Evolutionary conservation across 2,113 vertebrate genomes (phyloP).

Genomic region (Channa argus): DNA sequence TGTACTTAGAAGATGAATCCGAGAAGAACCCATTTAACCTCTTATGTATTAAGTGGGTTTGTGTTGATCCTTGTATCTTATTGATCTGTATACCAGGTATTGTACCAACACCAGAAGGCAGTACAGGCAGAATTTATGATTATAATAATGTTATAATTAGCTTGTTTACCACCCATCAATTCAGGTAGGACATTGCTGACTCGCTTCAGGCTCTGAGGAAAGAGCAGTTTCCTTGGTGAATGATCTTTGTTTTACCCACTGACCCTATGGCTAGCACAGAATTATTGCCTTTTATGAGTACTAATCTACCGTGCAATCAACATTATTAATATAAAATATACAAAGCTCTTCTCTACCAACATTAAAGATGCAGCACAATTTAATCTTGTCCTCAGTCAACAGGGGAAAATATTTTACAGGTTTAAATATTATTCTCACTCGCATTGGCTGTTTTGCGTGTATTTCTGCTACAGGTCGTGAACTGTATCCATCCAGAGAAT

Average conservation of each 20-base stretch:
- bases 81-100: slow-evolving; percentile 12
- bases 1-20: not conserved
- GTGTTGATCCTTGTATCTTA: not conserved
- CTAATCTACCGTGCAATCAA: slow-evolving; percentile 30
- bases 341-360: slow-evolving; percentile 1
- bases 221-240: slow-evolving; percentile 39
- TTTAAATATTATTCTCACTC: not conserved
- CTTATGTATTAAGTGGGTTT: slow-evolving; percentile 11
- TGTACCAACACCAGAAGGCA: slow-evolving; percentile 41
- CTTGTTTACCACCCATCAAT: slow-evolving; percentile 60
- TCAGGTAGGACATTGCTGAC: slow-evolving; percentile 41
- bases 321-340: slow-evolving; percentile 26
- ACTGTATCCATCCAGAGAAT: slow-evolving; percentile 96
- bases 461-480: slow-evolving; percentile 88
- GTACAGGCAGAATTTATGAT: slow-evolving; percentile 44
- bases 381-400: not conserved
- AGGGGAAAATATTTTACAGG: not conserved
- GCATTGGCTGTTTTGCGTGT: not conserved
- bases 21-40: not conserved
- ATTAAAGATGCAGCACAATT: not conserved
- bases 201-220: slow-evolving; percentile 26
- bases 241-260: slow-evolving; percentile 17
- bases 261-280: slow-evolving; percentile 31
- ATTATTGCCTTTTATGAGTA: slow-evolving; percentile 33
- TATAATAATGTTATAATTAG: slow-evolving; percentile 65